Evolutionary conservation across 1,140 invertebrate genomes (phyloP).

Genomic region (fruit fly (Drosophila melanogaster)): Release_6_plus_ISO1_MT NT_033779.5:1413001-1413500

Average conservation of each 20-base stretch:
- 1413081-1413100: conserved; percentile 57
- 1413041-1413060: conserved; percentile 65
- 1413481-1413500: conserved; percentile 78
- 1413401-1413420: conserved; percentile 47
- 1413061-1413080: conserved; percentile 48
- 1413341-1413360: conserved; percentile 52
- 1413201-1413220: conserved; percentile 29
- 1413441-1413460: conserved; percentile 11
- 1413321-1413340: conserved; percentile 82
- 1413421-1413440: conserved; percentile 47
- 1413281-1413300: conserved; percentile 63
- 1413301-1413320: conserved; percentile 81
- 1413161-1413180: conserved; percentile 76
- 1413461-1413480: conserved; percentile 67
- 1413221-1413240: not conserved
- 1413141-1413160: conserved; percentile 75
- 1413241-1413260: conserved; percentile 29
- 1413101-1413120: conserved; percentile 29
- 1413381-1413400: conserved; percentile 81
- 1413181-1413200: conserved; percentile 62
- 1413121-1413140: conserved; percentile 77
- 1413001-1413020: conserved; percentile 53
- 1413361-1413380: conserved; percentile 79
- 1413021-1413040: conserved; percentile 39
- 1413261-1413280: conserved; percentile 75